Percentiles rank a stretch among this genome's conserved stretches.
Conservation (phyloP, 1,140 invertebrate genomes). For the Dufourea novaeangliae region DNA sequence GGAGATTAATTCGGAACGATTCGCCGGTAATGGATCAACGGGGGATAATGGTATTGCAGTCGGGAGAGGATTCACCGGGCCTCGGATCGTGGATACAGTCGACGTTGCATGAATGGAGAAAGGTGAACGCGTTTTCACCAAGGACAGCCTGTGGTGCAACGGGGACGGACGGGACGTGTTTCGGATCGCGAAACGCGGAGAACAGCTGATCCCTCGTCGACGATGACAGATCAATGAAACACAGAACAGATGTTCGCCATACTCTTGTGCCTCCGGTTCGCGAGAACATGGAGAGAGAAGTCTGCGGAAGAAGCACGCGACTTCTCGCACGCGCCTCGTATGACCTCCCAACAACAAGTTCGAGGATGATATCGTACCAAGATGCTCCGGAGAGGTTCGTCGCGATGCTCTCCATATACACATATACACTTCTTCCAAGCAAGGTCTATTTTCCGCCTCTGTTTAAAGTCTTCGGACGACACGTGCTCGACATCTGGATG, state of each 20-base stretch:
- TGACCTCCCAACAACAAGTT: too few relatives aligned
- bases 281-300: neutral
- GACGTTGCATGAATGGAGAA: constrained; percentile 48
- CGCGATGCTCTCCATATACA: too few relatives aligned
- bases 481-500: constrained; percentile 62
- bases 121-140: constrained; percentile 42
- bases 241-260: constrained; percentile 28
- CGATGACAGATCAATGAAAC: constrained; percentile 51
- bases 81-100: constrained; percentile 10
- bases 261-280: neutral
- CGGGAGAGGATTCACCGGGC: neutral
- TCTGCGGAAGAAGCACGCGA: neutral
- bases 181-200: constrained; percentile 3
- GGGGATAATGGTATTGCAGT: constrained; percentile 21
- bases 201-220: constrained; percentile 51
- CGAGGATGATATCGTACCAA: too few relatives aligned
- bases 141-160: constrained; percentile 23
- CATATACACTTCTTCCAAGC: neutral
- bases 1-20: constrained; percentile 13
- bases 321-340: neutral
- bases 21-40: constrained; percentile 17
- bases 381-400: neutral
- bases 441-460: constrained; percentile 58
- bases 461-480: constrained; percentile 45
- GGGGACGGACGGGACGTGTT: neutral